A percentile compares a stretch with the other conserved stretches of the same genome.
These are phyloP conservation scores for Dryomyza anilis DNA, from an alignment of 2,888 invertebrate genomes.

Conservation along the genomic window DNA sequence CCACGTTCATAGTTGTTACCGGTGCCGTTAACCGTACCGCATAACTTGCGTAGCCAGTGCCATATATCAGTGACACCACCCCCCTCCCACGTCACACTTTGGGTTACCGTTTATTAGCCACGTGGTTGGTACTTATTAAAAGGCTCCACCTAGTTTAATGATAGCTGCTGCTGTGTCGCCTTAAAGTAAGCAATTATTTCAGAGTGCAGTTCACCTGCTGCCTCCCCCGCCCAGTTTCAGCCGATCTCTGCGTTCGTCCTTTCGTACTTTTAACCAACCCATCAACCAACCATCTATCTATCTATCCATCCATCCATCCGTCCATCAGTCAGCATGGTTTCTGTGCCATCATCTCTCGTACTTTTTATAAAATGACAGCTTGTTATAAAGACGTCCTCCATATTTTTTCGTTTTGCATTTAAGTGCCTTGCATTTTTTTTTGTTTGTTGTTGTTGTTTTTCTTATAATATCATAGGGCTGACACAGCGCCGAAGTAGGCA, in stretches of 20 bases:
- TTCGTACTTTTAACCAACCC: too few species aligned
- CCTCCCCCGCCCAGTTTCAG: slow-evolving; percentile 1
- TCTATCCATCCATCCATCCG: too few species aligned
- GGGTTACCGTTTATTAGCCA: too few species aligned
- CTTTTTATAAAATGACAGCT: slow-evolving; percentile 14
- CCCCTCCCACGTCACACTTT: too few species aligned
- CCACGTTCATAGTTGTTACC: too few species aligned
- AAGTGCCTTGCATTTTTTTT: slow-evolving; percentile 17
- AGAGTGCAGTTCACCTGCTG: neutral
- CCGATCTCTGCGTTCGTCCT: neutral
- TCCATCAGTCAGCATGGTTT: too few species aligned
- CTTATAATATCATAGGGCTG: neutral
- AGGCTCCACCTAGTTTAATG: neutral
- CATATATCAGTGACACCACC: too few species aligned
- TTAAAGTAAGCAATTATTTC: neutral
- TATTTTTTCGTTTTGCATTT: neutral
- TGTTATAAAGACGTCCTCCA: slow-evolving; percentile 7
- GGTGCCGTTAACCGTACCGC: too few species aligned
- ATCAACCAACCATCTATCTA: too few species aligned
- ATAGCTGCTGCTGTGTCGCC: neutral
- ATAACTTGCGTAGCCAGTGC: too few species aligned
- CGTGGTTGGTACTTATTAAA: neutral
- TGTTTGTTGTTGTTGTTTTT: neutral
- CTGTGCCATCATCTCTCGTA: too few species aligned
- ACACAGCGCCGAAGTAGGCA: slow-evolving; percentile 5